Conservation (phyloP, 2,888 invertebrate genomes). For the Patella depressa region DNA sequence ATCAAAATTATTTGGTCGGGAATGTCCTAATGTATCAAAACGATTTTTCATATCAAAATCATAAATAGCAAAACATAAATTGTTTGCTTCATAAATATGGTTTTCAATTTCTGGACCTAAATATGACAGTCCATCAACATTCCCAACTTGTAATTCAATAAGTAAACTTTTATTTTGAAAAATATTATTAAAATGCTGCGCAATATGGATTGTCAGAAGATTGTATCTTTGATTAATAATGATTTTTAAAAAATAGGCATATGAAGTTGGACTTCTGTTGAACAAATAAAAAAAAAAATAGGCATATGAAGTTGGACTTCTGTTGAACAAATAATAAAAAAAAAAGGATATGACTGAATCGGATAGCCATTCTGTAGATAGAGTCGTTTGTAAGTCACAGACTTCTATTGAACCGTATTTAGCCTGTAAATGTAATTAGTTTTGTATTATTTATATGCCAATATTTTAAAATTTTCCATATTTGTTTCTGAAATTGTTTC, state of each 20-base stretch:
- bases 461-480: no score
- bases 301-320: neutral
- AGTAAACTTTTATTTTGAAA: neutral
- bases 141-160: neutral
- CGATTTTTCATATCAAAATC: neutral
- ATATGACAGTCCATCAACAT: neutral
- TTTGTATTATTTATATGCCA: no score
- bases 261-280: neutral
- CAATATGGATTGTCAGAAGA: neutral
- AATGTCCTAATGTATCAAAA: neutral
- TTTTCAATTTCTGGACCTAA: neutral
- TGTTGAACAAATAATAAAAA: neutral
- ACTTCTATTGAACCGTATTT: no score
- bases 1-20: neutral
- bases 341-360: neutral
- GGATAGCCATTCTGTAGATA: neutral
- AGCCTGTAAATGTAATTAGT: no score
- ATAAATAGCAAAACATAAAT: neutral
- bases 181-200: neutral
- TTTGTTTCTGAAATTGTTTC: no score
- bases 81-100: neutral
- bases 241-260: neutral
- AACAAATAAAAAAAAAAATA: neutral
- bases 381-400: no score
- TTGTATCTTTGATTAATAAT: neutral